These are phyloP conservation scores for Ligdia adustata DNA, from an alignment of 2,888 invertebrate species.

Conservation along the genomic window DNA sequence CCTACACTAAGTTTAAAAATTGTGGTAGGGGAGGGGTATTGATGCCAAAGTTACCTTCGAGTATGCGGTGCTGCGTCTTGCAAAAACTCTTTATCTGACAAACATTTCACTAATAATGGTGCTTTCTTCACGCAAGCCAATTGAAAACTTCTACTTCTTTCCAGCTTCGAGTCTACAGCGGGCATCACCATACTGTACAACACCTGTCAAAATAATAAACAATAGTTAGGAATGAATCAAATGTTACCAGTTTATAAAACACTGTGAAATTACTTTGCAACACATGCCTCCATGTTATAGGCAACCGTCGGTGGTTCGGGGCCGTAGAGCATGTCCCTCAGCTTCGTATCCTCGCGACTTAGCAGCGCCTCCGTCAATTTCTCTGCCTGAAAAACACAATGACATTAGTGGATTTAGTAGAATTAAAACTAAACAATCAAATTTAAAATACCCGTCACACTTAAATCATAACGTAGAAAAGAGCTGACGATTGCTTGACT, in stretches of 20 bases:
- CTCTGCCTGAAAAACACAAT: constrained; percentile 63
- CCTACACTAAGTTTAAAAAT: too few species aligned
- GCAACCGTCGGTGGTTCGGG: constrained; percentile 78
- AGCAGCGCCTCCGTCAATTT: constrained; percentile 74
- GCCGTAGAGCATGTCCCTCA: constrained; percentile 75
- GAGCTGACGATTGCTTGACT: too few species aligned
- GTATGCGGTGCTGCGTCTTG: constrained; percentile 75
- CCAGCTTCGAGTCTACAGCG: constrained; percentile 91
- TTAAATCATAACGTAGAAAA: neutral
- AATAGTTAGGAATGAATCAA: neutral
- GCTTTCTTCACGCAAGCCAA: constrained; percentile 85
- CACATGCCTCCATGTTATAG: constrained; percentile 72
- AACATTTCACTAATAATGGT: constrained; percentile 73
- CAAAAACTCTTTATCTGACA: constrained; percentile 78
- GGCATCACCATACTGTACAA: constrained; percentile 97
- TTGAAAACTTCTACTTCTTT: constrained; percentile 85
- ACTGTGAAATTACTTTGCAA: constrained; percentile 22
- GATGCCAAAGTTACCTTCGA: constrained; percentile 68
- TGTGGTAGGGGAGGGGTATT: too few species aligned
- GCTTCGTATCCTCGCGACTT: constrained; percentile 68
- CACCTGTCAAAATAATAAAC: constrained; percentile 74
- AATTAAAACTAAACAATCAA: too few species aligned
- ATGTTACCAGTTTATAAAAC: neutral
- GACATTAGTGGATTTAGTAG: too few species aligned
- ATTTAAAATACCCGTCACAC: neutral